phyloP scores from a whole-genome alignment of 2,113 vertebrate genomes.

The Pholis gunnellus region DNA sequence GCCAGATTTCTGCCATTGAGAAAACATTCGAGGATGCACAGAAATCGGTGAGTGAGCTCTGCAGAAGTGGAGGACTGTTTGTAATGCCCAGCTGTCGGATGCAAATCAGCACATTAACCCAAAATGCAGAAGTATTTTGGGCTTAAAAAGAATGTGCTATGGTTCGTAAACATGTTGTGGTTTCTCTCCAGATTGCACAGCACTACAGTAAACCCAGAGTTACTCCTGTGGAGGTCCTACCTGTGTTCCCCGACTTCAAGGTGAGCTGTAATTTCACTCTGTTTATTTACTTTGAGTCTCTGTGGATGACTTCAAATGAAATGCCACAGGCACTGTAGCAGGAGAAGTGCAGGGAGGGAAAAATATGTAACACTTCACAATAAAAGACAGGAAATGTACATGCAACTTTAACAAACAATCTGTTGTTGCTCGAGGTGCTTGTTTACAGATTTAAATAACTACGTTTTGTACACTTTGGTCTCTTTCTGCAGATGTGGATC shows the following conservation, averaged over 20 bases:
- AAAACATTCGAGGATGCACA: slow-evolving; percentile 97
- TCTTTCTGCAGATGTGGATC: slow-evolving; percentile 91
- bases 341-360: neutral
- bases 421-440: too few relatives aligned
- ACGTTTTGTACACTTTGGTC: neutral
- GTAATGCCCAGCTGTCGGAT: neutral
- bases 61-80: neutral
- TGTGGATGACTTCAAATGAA: neutral
- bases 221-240: slow-evolving; percentile 92
- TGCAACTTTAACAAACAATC: neutral
- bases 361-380: neutral
- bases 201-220: slow-evolving; percentile 96
- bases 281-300: neutral
- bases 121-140: neutral
- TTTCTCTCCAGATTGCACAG: slow-evolving; percentile 85
- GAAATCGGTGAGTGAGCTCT: slow-evolving; percentile 83
- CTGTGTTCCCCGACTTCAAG: slow-evolving; percentile 95
- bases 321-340: neutral
- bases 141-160: neutral
- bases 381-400: neutral
- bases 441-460: neutral
- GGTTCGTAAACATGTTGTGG: slow-evolving; percentile 1
- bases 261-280: slow-evolving; percentile 64
- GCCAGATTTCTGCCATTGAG: slow-evolving; percentile 95
- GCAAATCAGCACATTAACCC: neutral